Evolutionary conservation across 30 jellyfish, hydroid and myxozoan genomes (phyloP), one percentile per base, ranked within the genome.

Genomic region (Pelagia noctiluca): DNA sequence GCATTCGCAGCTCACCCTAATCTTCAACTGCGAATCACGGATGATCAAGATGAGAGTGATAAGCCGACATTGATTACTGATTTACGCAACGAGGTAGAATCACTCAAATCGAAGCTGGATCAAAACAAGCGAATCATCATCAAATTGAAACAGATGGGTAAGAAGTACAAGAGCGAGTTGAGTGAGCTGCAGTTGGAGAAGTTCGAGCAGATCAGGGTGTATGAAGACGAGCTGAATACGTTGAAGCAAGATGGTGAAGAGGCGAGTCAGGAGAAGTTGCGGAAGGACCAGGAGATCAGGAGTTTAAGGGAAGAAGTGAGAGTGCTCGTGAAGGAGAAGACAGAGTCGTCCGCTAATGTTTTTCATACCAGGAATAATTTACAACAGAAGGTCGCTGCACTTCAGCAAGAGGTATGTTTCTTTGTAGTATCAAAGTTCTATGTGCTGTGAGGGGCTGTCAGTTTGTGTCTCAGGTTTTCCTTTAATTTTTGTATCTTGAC

Each of bases 301-400:
- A 80, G 92, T 63, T 50, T 93, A 48, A 62, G 99, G 25, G 97
- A 93, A 34, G 97, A 93, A 35, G 88, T 93, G 2, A 61, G 54
- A 0, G 88, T 50, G 2, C 89, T 85, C 48, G 97, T 93, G 7
- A 57, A 88, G 33, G 99, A 93, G 67, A 92, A 92, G 63, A 72
- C 71, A 5, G 73, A 50, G 12, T 1, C 22, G 70, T 21, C 24
- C 26, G 12, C 4, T 30, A 13, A 4, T 22, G 26, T 23, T 24
- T n/a, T n/a, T n/a, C n/a, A n/a, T n/a, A n/a, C n/a, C n/a, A n/a
- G n/a, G n/a, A n/a, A n/a, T n/a, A n/a, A n/a, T n/a, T n/a, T n/a
- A n/a, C n/a, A n/a, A n/a, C n/a, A n/a, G n/a, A n/a, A n/a, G n/a
- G n/a, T n/a, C n/a, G n/a, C n/a, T n/a, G n/a, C n/a, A n/a, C n/a